Base-by-base conservation (phyloP, 2,113 vertebrate genomes). In the Gadus macrocephalus region DNA sequence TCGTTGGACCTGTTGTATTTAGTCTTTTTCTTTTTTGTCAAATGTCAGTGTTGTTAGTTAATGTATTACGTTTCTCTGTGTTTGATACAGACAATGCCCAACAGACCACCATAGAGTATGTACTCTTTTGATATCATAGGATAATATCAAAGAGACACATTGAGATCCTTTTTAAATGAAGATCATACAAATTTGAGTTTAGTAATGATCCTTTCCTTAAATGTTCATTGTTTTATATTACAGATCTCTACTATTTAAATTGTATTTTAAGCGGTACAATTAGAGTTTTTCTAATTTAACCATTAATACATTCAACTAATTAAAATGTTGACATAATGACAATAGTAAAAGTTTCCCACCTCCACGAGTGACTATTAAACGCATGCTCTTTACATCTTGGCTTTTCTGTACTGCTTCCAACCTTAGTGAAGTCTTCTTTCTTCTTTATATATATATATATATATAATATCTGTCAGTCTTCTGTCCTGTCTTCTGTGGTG, bases 371-470 rank as follows among this genome's bases (percentile, higher is more conserved):
- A 71, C 63, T 42, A 53, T 70, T 70, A 71, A 69, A 71, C 82
- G 90, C 89, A 90, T 86, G 87, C 76, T 72, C 59, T 76, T 16
- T 17, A 79, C 85, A 62, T 83, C 71, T 28, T 86, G 81, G 87
- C 88, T 87, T 89, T 79, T 89, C 81, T 85, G 77, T 67, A 83
- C 84, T 87, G 86, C 87, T 90, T 89, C 83, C 67, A 75, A 64
- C 58, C 78, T 74, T 83, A 71, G 83, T 86, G 79, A 84, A 81
- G 85, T 83, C 65, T 84, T 73, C 77, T 74, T 66, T 42, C 16
- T 62, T 7, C 67, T 75, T 78, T 67, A 79, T 83, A 83, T 81
- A 83, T 86, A n/a, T n/a, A n/a, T 67, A 79, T 83, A 83, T 81
- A 66, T 76, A 82, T 88, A 35, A 35, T 35, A 35, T 49, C 67